These are phyloP conservation scores for Pomacea canaliculata DNA, from an alignment of 2,888 invertebrate genomes.

Conservation along the genomic window DNA sequence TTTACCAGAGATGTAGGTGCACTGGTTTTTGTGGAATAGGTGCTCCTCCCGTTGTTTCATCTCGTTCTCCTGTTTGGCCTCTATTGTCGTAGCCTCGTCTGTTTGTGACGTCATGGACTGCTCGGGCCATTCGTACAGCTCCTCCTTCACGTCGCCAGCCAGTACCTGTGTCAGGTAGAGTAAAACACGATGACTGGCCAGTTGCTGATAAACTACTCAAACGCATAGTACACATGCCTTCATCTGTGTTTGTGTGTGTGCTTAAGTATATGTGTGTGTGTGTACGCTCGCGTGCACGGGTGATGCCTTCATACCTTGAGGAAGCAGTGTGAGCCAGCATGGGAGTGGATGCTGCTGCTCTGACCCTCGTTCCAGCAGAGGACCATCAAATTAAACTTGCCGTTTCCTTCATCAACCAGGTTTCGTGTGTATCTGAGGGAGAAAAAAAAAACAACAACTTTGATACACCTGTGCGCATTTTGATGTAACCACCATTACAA, in stretches of 20 bases:
- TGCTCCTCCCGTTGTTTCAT: slow-evolving; percentile 79
- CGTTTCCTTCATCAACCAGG: slow-evolving; percentile 94
- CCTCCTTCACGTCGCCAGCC: slow-evolving; percentile 79
- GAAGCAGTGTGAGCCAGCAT: slow-evolving; percentile 95
- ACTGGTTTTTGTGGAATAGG: slow-evolving; percentile 80
- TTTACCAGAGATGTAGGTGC: slow-evolving; percentile 94
- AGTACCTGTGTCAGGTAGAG: slow-evolving; percentile 72
- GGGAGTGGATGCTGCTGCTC: slow-evolving; percentile 95
- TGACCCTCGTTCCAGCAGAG: slow-evolving; percentile 99
- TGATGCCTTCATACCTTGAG: slow-evolving; percentile 77
- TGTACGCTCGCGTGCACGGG: background rate
- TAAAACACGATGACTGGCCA: too few species aligned
- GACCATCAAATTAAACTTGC: slow-evolving; percentile 96
- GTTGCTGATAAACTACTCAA: too few species aligned
- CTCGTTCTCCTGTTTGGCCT: slow-evolving; percentile 38
- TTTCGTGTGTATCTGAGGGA: slow-evolving; percentile 89
- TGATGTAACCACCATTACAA: too few species aligned
- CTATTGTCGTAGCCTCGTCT: slow-evolving; percentile 76
- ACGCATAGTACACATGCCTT: background rate
- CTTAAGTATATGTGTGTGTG: background rate
- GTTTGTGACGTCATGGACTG: slow-evolving; percentile 51
- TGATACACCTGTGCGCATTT: background rate
- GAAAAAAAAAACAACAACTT: background rate
- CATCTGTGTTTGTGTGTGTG: background rate
- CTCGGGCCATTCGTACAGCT: slow-evolving; percentile 85